phyloP scores from a whole-genome alignment of 2,113 vertebrate species.

The Proteles cristata region DNA sequence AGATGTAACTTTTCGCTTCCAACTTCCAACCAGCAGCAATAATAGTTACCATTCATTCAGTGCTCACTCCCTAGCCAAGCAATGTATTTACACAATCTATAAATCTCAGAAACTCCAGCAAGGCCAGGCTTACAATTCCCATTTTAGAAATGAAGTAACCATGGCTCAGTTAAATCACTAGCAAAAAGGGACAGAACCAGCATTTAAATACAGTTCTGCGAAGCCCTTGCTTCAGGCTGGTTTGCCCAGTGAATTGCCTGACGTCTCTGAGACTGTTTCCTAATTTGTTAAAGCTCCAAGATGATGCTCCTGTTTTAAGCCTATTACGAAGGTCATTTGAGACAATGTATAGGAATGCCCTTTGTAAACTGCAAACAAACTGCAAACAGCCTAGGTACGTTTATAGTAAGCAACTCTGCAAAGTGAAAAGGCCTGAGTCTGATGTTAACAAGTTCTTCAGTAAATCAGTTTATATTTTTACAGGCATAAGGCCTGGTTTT shows the following conservation, averaged over 20 bases:
- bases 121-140: background rate
- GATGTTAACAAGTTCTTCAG: background rate
- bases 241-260: background rate
- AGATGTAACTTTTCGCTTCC: background rate
- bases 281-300: background rate
- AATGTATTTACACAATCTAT: background rate
- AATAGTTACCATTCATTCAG: background rate
- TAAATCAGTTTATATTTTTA: background rate
- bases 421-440: background rate
- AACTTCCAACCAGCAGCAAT: background rate
- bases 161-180: background rate
- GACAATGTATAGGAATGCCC: background rate
- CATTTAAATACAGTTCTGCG: background rate
- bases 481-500: background rate
- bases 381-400: too few relatives aligned
- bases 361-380: background rate
- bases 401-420: too few relatives aligned
- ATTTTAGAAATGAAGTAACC: background rate
- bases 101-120: background rate
- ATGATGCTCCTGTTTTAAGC: background rate
- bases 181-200: background rate
- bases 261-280: background rate
- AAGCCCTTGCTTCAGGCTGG: background rate
- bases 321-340: background rate
- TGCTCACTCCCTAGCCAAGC: background rate